Conservation (phyloP, 37 sponge, comb jelly and placozoan species). For the Beroe forskalii region DNA sequence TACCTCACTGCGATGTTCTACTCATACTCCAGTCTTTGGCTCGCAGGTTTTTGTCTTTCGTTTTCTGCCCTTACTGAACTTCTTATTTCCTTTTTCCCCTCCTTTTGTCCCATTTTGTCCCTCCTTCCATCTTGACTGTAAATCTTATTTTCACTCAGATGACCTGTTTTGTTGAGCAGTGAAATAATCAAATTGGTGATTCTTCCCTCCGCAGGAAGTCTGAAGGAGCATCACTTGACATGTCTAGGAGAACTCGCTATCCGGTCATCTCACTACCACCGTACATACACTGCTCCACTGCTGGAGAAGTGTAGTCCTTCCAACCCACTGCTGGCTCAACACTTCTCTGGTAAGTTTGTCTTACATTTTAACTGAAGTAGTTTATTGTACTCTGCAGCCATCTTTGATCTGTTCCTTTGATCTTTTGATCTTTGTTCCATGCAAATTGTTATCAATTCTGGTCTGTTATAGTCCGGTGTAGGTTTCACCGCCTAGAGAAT, state of each 20-base stretch:
- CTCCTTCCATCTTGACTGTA: background rate
- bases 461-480: no score
- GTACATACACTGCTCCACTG: background rate
- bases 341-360: slow-evolving; percentile 16
- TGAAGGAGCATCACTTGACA: background rate
- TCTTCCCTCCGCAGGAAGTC: background rate
- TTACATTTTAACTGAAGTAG: no score
- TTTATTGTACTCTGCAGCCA: no score
- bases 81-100: background rate
- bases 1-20: slow-evolving; percentile 45
- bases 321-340: background rate
- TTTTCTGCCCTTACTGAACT: no score
- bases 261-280: background rate
- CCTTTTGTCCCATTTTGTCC: background rate
- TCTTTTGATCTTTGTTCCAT: no score
- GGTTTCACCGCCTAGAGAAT: no score
- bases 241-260: background rate
- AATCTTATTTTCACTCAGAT: background rate
- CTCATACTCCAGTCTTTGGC: slow-evolving; percentile 10
- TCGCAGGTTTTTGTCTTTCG: no score
- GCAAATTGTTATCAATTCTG: no score
- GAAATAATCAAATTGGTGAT: no score
- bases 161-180: no score
- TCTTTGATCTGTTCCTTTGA: no score
- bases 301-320: background rate